phyloP scores from a whole-genome alignment of 1,140 invertebrate genomes.

The Eriocheir sinensis region DNA sequence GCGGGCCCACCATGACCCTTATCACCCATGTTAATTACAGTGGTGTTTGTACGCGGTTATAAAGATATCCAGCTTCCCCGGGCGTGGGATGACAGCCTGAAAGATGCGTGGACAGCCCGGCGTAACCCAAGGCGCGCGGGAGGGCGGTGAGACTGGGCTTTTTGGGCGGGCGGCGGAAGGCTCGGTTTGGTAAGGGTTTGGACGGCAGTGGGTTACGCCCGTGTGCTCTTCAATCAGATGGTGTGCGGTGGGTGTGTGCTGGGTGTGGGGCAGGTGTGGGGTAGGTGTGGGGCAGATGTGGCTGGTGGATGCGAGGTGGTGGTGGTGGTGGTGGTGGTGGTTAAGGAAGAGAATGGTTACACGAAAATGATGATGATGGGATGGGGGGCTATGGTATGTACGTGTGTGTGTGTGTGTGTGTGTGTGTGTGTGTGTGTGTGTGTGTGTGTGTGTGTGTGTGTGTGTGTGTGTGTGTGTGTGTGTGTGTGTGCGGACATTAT shows the following conservation, averaged over 20 bases:
- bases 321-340: neutral
- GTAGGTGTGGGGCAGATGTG: neutral
- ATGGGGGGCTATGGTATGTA: neutral
- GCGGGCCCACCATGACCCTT: slow-evolving; percentile 50
- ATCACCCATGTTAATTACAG: slow-evolving; percentile 74
- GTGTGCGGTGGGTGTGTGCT: slow-evolving; percentile 38
- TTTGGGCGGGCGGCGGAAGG: neutral
- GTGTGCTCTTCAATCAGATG: slow-evolving; percentile 58
- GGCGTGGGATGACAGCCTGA: slow-evolving; percentile 55
- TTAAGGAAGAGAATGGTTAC: neutral
- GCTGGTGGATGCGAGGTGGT: neutral
- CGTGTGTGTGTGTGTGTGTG: neutral
- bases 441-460: neutral
- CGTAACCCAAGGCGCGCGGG: neutral
- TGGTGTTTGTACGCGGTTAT: slow-evolving; percentile 72
- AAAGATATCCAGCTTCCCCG: slow-evolving; percentile 61
- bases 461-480: neutral
- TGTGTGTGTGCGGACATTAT: slow-evolving; percentile 5
- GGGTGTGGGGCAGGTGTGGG: slow-evolving; percentile 46
- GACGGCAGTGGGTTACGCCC: neutral
- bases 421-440: neutral
- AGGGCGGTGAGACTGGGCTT: neutral
- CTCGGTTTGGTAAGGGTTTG: neutral
- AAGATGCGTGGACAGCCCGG: neutral
- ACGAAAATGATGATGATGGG: neutral